Conservation (phyloP, 1,140 invertebrate genomes). For the Apis dorsata region DNA sequence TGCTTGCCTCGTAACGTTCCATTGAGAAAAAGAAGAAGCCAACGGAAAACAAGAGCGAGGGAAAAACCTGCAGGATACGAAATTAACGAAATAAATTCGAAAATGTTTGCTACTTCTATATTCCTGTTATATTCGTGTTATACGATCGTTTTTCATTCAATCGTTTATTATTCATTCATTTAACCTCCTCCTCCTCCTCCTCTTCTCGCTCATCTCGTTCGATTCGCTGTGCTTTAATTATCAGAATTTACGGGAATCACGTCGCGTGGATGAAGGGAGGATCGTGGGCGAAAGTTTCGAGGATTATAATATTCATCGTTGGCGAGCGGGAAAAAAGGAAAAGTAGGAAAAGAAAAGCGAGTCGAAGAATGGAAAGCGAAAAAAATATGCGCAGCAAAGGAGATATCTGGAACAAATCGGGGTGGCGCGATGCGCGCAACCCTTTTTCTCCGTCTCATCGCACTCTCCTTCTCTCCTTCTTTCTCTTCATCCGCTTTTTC, state of each 20-base stretch:
- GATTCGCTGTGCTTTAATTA: conserved; percentile 48
- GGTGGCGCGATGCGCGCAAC: not conserved
- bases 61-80: not conserved
- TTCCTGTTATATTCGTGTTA: not conserved
- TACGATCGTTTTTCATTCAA: not conserved
- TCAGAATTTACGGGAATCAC: conserved; percentile 37
- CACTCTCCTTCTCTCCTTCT: not conserved
- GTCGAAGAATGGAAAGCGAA: not conserved
- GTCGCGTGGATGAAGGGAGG: conserved; percentile 37
- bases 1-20: no score
- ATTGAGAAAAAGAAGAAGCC: not conserved
- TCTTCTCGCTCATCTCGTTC: not conserved
- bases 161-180: not conserved
- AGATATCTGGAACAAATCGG: conserved; percentile 4
- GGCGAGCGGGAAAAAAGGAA: not conserved
- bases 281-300: conserved; percentile 17
- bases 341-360: conserved; percentile 7
- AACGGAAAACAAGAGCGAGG: not conserved
- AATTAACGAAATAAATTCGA: not conserved
- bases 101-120: not conserved
- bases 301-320: conserved; percentile 65
- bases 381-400: not conserved
- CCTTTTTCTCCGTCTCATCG: no score
- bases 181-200: not conserved
- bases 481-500: not conserved